Evolutionary conservation across 1,140 invertebrate genomes (phyloP).

Genomic region (Anoplolepis gracilipes): DNA sequence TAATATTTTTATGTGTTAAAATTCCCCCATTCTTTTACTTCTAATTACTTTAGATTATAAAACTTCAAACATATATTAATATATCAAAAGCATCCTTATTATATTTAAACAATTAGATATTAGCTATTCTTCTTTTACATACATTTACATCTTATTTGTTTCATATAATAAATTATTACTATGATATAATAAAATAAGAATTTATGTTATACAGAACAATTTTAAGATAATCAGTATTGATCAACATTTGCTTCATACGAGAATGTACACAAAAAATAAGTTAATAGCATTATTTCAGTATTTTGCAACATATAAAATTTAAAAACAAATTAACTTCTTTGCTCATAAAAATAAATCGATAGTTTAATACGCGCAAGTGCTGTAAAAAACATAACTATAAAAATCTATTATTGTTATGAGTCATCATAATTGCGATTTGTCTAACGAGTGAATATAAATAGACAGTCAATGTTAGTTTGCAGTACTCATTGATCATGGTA

Average conservation of each 20-base stretch:
- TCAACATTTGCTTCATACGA: neutral
- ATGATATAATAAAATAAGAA: too few species aligned
- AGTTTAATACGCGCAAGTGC: neutral
- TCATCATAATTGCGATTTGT: neutral
- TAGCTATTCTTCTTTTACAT: neutral
- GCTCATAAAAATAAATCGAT: neutral
- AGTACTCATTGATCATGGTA: neutral
- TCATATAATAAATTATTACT: too few species aligned
- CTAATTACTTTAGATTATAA: too few species aligned
- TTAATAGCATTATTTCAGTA: neutral
- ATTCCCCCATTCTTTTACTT: too few species aligned
- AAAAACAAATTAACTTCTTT: neutral
- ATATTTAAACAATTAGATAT: neutral
- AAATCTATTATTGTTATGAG: neutral
- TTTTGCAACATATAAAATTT: neutral
- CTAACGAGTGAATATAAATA: neutral
- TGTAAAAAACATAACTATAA: neutral
- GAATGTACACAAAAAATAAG: neutral
- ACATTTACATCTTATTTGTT: too few species aligned
- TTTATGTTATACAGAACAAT: too few species aligned
- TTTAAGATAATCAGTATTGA: too few species aligned
- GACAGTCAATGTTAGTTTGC: neutral
- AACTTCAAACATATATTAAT: too few species aligned
- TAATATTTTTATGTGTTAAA: too few species aligned
- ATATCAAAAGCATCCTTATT: too few species aligned